phyloP scores from a whole-genome alignment of 2,888 invertebrate species.

The Cinara cedri region DNA sequence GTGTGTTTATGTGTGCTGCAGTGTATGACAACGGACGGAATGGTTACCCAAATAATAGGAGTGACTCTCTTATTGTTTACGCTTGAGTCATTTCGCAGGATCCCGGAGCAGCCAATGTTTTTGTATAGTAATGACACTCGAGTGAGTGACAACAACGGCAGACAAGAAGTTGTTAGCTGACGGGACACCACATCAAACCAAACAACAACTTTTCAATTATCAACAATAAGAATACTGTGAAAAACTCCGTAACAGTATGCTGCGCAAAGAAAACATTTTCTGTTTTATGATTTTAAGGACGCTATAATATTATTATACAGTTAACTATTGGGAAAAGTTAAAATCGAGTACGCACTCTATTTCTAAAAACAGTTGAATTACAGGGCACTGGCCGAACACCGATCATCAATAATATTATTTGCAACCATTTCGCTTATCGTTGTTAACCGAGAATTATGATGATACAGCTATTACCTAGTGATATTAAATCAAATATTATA shows the following conservation, averaged over 20 bases:
- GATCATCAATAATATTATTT: too few relatives aligned
- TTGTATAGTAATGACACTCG: slow-evolving; percentile 4
- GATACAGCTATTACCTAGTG: too few relatives aligned
- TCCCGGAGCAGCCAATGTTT: too few relatives aligned
- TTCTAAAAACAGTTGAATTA: too few relatives aligned
- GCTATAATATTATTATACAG: too few relatives aligned
- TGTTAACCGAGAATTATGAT: too few relatives aligned
- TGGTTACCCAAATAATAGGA: slow-evolving; percentile 8
- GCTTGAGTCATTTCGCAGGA: neutral
- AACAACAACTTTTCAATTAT: slow-evolving; percentile 46
- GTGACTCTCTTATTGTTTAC: slow-evolving; percentile 25
- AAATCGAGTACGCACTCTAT: too few relatives aligned
- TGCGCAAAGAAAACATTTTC: neutral
- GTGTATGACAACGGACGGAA: slow-evolving; percentile 11
- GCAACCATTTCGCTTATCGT: too few relatives aligned
- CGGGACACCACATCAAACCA: slow-evolving; percentile 9
- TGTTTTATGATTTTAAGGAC: too few relatives aligned
- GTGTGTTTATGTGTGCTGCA: neutral
- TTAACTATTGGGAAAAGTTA: too few relatives aligned
- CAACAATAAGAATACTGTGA: neutral
- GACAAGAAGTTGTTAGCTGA: neutral
- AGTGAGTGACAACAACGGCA: slow-evolving; percentile 18
- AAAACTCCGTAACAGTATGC: neutral
- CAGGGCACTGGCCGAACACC: too few relatives aligned
- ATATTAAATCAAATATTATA: too few relatives aligned